phyloP scores from a whole-genome alignment of 2,797 vertebrate species.

The Hypotaenidia okinawae region DNA sequence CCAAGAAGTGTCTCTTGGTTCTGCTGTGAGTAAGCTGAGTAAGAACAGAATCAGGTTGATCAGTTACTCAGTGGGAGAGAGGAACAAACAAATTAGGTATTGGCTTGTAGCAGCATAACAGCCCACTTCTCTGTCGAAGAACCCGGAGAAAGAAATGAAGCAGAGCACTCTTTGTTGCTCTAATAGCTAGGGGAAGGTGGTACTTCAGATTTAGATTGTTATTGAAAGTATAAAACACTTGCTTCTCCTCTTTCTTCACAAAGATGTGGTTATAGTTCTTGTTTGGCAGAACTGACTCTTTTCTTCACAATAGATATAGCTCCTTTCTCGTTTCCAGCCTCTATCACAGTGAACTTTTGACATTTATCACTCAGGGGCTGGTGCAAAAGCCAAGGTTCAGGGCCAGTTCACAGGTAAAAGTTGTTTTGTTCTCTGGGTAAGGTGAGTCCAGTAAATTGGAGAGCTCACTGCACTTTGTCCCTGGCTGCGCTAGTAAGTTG shows the following conservation, averaged over 20 bases:
- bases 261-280: not conserved
- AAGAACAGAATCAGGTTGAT: not conserved
- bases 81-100: not conserved
- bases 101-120: not conserved
- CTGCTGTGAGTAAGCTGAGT: not conserved
- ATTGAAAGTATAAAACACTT: not conserved
- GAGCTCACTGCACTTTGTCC: not conserved
- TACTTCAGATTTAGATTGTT: not conserved
- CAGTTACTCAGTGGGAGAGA: not conserved
- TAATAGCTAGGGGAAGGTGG: not conserved
- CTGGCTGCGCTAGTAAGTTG: not conserved
- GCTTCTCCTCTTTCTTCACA: not conserved
- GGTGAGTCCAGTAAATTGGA: not conserved
- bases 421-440: not conserved
- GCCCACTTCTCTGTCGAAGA: not conserved
- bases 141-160: not conserved
- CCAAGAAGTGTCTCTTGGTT: not conserved
- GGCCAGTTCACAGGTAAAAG: not conserved
- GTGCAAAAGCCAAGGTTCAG: conserved; percentile 20
- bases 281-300: not conserved
- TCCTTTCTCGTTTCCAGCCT: not conserved
- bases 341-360: not conserved
- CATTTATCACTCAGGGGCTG: not conserved
- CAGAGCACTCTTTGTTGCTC: not conserved
- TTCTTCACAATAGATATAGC: not conserved